Conservation (phyloP, 2,888 invertebrate species). For the Rhagonycha lutea region DNA sequence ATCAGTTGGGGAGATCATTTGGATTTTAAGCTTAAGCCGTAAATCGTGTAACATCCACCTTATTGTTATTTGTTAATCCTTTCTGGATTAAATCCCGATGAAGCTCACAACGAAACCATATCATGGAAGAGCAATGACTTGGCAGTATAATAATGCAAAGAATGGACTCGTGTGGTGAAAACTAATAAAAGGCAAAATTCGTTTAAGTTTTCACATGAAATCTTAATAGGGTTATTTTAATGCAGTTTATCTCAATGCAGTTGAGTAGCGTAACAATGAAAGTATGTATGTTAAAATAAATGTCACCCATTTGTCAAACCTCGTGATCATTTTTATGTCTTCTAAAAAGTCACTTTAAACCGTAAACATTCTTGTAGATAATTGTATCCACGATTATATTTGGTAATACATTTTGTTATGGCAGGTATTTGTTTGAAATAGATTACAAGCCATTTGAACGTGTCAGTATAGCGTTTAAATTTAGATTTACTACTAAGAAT, state of each 20-base stretch:
- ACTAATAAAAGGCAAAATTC: neutral
- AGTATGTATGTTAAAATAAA: neutral
- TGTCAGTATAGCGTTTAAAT: neutral
- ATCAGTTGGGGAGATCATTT: too few species aligned
- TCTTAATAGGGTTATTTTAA: neutral
- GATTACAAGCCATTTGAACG: conserved; percentile 8
- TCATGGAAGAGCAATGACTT: neutral
- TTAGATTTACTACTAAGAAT: conserved; percentile 9
- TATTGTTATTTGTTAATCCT: neutral
- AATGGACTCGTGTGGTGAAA: neutral
- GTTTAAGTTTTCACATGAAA: neutral
- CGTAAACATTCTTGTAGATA: conserved; percentile 15
- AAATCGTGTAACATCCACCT: neutral
- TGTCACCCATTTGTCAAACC: conserved; percentile 16
- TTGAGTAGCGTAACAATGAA: neutral
- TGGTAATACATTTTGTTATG: conserved; percentile 9
- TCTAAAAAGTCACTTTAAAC: neutral
- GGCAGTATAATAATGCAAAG: neutral
- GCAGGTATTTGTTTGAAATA: conserved; percentile 7
- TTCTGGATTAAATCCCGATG: neutral
- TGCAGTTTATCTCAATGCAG: neutral
- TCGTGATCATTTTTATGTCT: conserved; percentile 13
- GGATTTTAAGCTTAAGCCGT: neutral
- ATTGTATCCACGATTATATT: conserved; percentile 5
- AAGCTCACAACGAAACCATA: neutral